Conservation (phyloP, 2,797 vertebrate genomes). For the Pseudochromis fuscus region DNA sequence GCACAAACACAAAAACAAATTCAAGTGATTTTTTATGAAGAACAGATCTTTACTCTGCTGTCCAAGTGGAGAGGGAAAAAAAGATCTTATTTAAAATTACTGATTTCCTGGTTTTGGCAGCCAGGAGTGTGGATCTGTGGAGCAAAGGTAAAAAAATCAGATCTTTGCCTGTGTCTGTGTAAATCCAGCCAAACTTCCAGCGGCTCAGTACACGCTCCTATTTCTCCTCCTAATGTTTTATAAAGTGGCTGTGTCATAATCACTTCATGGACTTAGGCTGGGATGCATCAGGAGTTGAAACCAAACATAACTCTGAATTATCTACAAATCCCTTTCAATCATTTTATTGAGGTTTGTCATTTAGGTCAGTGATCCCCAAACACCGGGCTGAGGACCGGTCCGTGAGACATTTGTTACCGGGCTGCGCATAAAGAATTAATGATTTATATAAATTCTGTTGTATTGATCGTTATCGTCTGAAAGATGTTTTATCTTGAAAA, state of each 20-base stretch:
- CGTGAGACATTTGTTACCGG: too few relatives aligned
- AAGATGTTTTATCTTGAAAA: too few relatives aligned
- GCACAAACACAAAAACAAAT: constrained; percentile 17
- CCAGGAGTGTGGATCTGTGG: constrained; percentile 13
- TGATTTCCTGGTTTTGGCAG: constrained; percentile 23
- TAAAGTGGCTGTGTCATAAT: constrained; percentile 22
- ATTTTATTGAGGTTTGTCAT: background rate
- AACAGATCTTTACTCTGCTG: constrained; percentile 8
- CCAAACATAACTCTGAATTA: constrained; percentile 7
- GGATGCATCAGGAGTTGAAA: constrained; percentile 46
- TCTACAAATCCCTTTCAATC: background rate
- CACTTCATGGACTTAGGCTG: constrained; percentile 46
- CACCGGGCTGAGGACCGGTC: too few relatives aligned
- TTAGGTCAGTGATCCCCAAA: too few relatives aligned
- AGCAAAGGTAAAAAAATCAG: background rate
- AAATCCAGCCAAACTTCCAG: constrained; percentile 49
- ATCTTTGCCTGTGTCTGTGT: constrained; percentile 28
- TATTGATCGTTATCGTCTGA: too few relatives aligned
- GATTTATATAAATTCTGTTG: too few relatives aligned
- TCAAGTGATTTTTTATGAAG: background rate
- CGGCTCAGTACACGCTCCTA: constrained; percentile 19
- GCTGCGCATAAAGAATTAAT: too few relatives aligned
- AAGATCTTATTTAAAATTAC: constrained; percentile 7
- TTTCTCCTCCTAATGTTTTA: constrained; percentile 29
- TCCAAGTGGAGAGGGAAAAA: constrained; percentile 3